These are phyloP conservation scores for Thymelicus sylvestris DNA, from an alignment of 2,888 invertebrate species.

Conservation along the genomic window DNA sequence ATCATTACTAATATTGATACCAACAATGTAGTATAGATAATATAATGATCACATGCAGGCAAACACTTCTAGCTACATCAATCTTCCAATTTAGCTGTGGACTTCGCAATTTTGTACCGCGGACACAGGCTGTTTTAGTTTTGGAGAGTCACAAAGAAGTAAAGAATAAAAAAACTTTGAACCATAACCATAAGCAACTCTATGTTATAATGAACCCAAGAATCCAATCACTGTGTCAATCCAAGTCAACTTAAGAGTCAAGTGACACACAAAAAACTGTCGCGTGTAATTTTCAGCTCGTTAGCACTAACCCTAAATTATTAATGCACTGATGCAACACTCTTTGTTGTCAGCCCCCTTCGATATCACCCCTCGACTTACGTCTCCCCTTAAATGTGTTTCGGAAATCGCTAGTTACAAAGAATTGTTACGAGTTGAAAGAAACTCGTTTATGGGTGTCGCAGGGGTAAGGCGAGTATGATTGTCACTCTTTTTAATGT, in stretches of 20 bases:
- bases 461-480: neutral
- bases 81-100: too few species aligned
- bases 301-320: constrained; percentile 29
- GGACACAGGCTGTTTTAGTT: too few species aligned
- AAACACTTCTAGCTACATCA: too few species aligned
- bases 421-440: constrained; percentile 29
- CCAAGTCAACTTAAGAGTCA: neutral
- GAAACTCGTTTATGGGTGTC: constrained; percentile 6
- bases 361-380: constrained; percentile 27
- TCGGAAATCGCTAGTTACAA: constrained; percentile 44
- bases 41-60: too few species aligned
- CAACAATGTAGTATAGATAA: too few species aligned
- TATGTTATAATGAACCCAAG: too few species aligned
- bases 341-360: constrained; percentile 29
- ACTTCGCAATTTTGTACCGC: too few species aligned
- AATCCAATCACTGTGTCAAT: neutral
- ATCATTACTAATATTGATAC: too few species aligned
- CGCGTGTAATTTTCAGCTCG: constrained; percentile 16
- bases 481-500: neutral
- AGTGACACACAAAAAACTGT: neutral
- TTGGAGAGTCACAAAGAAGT: too few species aligned
- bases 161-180: too few species aligned
- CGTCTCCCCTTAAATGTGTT: constrained; percentile 27
- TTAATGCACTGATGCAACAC: constrained; percentile 22
- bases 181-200: too few species aligned